Conservation (phyloP, 2,888 invertebrate genomes). For the Tenthredo amoena region DNA sequence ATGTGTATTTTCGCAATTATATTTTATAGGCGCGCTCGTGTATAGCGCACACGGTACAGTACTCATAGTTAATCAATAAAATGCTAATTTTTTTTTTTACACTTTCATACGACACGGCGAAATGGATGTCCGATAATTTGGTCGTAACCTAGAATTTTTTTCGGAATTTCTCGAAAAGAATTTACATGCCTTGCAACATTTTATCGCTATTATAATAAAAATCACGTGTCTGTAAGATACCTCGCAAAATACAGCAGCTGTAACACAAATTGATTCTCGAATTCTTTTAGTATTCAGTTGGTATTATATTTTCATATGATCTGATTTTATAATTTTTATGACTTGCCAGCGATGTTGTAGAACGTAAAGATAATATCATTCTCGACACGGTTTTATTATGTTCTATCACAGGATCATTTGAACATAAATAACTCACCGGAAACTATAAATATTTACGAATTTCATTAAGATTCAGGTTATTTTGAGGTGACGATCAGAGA, state of each 20-base stretch:
- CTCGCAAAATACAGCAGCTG: background rate
- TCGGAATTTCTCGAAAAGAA: constrained; percentile 21
- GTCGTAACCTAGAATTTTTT: constrained; percentile 45
- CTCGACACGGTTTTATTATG: background rate
- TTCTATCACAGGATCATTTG: background rate
- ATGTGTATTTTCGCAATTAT: constrained; percentile 61
- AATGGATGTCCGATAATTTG: constrained; percentile 63
- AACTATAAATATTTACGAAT: constrained; percentile 21
- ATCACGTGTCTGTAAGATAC: background rate
- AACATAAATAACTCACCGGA: background rate
- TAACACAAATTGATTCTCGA: background rate
- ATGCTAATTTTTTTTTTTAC: constrained; percentile 77
- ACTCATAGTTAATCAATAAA: constrained; percentile 76
- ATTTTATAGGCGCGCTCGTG: constrained; percentile 66
- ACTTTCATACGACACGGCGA: constrained; percentile 68
- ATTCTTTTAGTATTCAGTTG: background rate
- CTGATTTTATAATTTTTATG: background rate
- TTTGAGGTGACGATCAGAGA: background rate
- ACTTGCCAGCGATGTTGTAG: background rate
- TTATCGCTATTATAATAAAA: background rate
- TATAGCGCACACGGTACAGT: constrained; percentile 64
- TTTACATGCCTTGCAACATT: background rate
- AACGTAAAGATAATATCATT: background rate
- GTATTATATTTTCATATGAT: background rate
- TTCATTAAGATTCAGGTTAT: background rate